Evolutionary conservation across 2,113 vertebrate genomes (phyloP), one percentile per base, ranked within the genome.

Genomic region (Elgaria multicarinata): DNA sequence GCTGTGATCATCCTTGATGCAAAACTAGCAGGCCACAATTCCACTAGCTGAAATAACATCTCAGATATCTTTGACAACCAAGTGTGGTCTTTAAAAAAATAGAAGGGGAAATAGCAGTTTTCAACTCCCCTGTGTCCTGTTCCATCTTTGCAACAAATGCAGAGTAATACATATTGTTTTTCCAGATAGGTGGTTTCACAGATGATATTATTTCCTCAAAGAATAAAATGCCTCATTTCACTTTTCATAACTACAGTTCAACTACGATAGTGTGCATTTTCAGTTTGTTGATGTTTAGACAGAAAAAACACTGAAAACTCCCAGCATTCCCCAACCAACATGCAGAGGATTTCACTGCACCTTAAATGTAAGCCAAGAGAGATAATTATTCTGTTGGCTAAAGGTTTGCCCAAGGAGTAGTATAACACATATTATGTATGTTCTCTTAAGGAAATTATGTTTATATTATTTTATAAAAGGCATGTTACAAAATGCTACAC

Each of bases 1-100:
- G 80, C 69, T 91, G 89, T 87, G 91, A 95, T 95, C 92, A 95
- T 87, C 91, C 92, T 26, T 94, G 91, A 92, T 92, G 85, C 74
- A 78, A 85, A 95, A 90, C 85, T 94, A 92, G 82, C 89, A 94
- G 84, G 4, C 74, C 83, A 74, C 5, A 42, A 5, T 92, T 92
- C 76, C 82, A 90, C 53, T 89, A 91, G 86, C 28, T 92, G 92
- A 88, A 95, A 92, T 71, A 93, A 93, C 80, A 44, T 2, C 0
- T 42, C 55, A n/a, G 89, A 93, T 93, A 91, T 16, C 39, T 92
- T 79, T 92, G 92, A 92, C 86, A 89, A 71, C 72, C 53, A 85
- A 33, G 2, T 78, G 55, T 93, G 76, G 91, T 74, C 79, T 36
- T 93, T 92, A 92, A 91, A 53, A 50, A 93, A 83, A 92, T 33